Conservation (phyloP, 2,113 vertebrate species). For the Pteropus alecto region DNA sequence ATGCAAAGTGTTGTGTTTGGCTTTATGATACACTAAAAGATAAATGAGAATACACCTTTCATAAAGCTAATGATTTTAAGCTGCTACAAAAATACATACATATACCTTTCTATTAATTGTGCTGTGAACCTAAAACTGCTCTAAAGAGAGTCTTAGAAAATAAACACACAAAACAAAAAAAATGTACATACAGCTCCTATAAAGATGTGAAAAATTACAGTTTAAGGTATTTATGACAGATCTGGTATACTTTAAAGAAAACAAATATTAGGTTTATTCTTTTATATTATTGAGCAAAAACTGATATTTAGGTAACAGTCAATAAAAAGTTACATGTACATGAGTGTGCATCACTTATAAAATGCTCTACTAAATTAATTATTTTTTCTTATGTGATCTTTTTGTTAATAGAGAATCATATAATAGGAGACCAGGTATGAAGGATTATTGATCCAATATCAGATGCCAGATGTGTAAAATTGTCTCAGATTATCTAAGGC, state of each 20-base stretch:
- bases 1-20: not conserved
- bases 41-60: not conserved
- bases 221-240: not conserved
- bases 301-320: not conserved
- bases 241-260: slow-evolving; percentile 8
- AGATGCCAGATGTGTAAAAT: not conserved
- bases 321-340: not conserved
- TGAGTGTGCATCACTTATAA: not conserved
- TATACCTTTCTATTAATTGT: not conserved
- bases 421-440: not conserved
- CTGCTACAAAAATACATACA: not conserved
- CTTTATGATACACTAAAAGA: not conserved
- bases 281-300: not conserved
- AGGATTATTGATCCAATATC: not conserved
- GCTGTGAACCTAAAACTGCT: not conserved
- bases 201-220: not conserved
- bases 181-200: not conserved
- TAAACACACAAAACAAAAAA: not conserved
- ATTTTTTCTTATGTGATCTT: not conserved
- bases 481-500: not conserved
- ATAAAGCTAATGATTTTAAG: not conserved
- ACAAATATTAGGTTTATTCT: not conserved
- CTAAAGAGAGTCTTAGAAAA: not conserved
- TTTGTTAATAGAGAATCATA: not conserved
- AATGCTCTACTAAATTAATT: not conserved